phyloP scores from a whole-genome alignment of 2,797 vertebrate genomes.

The Apogon hyalosoma region DNA sequence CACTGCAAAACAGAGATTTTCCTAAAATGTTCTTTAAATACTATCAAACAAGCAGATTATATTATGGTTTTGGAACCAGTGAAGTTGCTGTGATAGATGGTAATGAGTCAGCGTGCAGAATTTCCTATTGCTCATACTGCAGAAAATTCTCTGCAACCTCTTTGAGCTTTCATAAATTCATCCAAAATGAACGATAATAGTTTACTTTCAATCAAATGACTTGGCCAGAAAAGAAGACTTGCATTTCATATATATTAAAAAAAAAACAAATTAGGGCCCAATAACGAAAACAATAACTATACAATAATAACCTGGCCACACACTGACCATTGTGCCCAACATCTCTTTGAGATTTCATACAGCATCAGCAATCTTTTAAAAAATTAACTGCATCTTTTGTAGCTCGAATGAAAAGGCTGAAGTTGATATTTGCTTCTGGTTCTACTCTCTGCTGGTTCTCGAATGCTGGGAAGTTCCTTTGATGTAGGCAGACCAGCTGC shows the following conservation, averaged over 20 bases:
- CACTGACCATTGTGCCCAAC: neutral
- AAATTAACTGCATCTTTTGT: conserved; percentile 26
- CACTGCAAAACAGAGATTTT: neutral
- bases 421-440: conserved; percentile 27
- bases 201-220: conserved; percentile 30
- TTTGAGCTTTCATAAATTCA: conserved; percentile 14
- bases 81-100: too few relatives aligned
- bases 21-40: too few relatives aligned
- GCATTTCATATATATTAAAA: conserved; percentile 17
- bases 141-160: neutral
- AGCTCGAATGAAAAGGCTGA: conserved; percentile 7
- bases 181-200: conserved; percentile 16
- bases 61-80: too few relatives aligned
- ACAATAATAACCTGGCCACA: conserved; percentile 1
- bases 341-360: neutral
- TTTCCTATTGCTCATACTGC: conserved; percentile 12
- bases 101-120: neutral
- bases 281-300: neutral
- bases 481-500: conserved; percentile 45
- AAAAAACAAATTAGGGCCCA: neutral
- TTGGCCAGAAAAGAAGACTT: conserved; percentile 14
- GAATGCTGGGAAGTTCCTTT: conserved; percentile 39
- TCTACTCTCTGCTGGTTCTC: conserved; percentile 20
- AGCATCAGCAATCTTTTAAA: neutral
- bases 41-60: too few relatives aligned